Evolutionary conservation across 1,140 invertebrate genomes (phyloP), one percentile per base, ranked within the genome.

Genomic region (Papilio glaucus): DNA sequence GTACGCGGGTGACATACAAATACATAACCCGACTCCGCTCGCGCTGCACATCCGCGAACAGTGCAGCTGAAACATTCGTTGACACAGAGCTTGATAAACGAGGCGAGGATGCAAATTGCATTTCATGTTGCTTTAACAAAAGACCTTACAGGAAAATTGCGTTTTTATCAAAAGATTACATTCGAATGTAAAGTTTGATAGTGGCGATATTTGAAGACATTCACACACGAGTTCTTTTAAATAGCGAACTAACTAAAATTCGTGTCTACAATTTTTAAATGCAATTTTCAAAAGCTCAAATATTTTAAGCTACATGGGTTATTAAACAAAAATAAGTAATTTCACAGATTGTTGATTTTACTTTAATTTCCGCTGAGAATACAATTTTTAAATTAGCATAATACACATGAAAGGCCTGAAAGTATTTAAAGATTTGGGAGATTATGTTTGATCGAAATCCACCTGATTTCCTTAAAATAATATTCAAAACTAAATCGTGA

Each of bases 241-340:
- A n/a, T 33, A 33, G 29, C 29, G 29, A 2, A 33, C 29, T 24
- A 57, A 57, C 24, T 24, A 21, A 21, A 49, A 21, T 49, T 49
- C 21, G 9, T 49, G 18, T 15, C 18, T 7, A 18, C 45, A 49
- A 18, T 18, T 49, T 18, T 49, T 49, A 49, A 49, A 49, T 49
- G 18, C 45, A 49, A 49, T 49, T 49, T 18, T 49, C 21, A 49
- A 49, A 18, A 21, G 45, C 45, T 49, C 45, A 49, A 49, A 49
- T 49, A n/a, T n/a, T n/a, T n/a, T n/a, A n/a, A n/a, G n/a, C n/a
- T n/a, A n/a, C n/a, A n/a, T n/a, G n/a, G n/a, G n/a, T n/a, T n/a
- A n/a, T n/a, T n/a, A n/a, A n/a, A n/a, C n/a, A n/a, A n/a, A n/a
- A n/a, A n/a, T n/a, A n/a, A n/a, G n/a, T n/a, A n/a, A n/a, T n/a